Evolutionary conservation across 2,797 vertebrate genomes (phyloP).

Genomic region (Lagothrix lagotricha): DNA sequence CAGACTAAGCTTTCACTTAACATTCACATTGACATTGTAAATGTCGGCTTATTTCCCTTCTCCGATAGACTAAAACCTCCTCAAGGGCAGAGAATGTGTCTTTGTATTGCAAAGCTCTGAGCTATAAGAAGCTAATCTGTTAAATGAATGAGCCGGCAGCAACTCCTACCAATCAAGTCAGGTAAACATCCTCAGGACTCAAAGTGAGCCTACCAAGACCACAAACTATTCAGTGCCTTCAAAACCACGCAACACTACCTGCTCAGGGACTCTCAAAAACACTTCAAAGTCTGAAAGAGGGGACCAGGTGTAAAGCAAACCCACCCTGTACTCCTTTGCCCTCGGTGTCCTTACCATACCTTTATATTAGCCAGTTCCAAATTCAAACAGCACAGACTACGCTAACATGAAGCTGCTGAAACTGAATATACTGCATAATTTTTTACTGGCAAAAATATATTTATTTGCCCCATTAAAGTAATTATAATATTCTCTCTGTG

Average conservation of each 20-base stretch:
- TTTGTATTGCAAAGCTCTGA: background rate
- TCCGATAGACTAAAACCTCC: conserved; percentile 45
- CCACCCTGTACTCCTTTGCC: background rate
- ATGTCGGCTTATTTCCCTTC: background rate
- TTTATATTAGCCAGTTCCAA: background rate
- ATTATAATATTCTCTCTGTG: background rate
- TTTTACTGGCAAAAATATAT: conserved; percentile 29
- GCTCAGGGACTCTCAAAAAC: too few species aligned
- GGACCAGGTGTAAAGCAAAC: background rate
- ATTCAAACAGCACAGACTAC: background rate
- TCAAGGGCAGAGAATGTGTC: background rate
- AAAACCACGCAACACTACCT: background rate
- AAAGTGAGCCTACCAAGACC: background rate
- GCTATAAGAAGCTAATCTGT: background rate
- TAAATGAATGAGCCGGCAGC: background rate
- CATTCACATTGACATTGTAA: background rate
- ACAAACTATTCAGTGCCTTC: background rate
- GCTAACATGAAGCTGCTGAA: background rate
- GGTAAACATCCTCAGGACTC: background rate
- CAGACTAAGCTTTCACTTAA: background rate
- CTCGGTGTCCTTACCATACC: background rate
- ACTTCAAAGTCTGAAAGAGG: background rate
- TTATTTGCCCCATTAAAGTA: background rate
- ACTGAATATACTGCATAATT: background rate
- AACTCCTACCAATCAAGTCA: background rate